Conservation (phyloP, 2,797 vertebrate genomes). For the Hylomyscus alleni region DNA sequence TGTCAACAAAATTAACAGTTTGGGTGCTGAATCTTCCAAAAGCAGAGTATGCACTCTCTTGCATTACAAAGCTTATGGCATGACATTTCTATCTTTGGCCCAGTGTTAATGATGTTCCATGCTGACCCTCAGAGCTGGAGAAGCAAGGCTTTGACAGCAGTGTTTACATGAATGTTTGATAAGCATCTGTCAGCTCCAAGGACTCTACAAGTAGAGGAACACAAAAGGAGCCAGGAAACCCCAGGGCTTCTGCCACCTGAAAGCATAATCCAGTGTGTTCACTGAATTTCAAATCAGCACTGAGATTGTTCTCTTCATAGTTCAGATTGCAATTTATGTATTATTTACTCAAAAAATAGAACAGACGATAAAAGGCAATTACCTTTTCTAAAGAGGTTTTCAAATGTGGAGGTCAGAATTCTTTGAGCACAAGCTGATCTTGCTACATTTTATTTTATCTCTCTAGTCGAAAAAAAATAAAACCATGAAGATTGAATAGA, state of each 20-base stretch:
- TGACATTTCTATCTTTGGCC: constrained; percentile 80
- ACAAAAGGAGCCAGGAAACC: constrained; percentile 86
- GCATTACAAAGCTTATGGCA: constrained; percentile 60
- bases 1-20: constrained; percentile 26
- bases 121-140: constrained; percentile 85
- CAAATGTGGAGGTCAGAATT: constrained; percentile 77
- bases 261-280: constrained; percentile 85
- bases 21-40: constrained; percentile 1
- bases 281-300: constrained; percentile 87
- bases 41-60: background rate
- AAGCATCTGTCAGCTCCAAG: constrained; percentile 88
- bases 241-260: constrained; percentile 87
- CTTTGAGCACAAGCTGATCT: constrained; percentile 68
- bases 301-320: constrained; percentile 83
- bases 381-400: constrained; percentile 76
- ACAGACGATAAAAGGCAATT: constrained; percentile 75
- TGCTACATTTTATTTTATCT: constrained; percentile 74
- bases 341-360: constrained; percentile 83
- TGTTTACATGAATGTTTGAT: constrained; percentile 91
- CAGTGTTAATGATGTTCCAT: constrained; percentile 85
- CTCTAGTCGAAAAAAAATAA: constrained; percentile 28
- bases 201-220: constrained; percentile 84
- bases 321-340: constrained; percentile 84
- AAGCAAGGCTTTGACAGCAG: constrained; percentile 84
- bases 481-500: constrained; percentile 36